A percentile compares a stretch with the other conserved stretches of the same genome.
phyloP scores from a whole-genome alignment of 2,888 invertebrate species.

The Blomia tropicalis region DNA sequence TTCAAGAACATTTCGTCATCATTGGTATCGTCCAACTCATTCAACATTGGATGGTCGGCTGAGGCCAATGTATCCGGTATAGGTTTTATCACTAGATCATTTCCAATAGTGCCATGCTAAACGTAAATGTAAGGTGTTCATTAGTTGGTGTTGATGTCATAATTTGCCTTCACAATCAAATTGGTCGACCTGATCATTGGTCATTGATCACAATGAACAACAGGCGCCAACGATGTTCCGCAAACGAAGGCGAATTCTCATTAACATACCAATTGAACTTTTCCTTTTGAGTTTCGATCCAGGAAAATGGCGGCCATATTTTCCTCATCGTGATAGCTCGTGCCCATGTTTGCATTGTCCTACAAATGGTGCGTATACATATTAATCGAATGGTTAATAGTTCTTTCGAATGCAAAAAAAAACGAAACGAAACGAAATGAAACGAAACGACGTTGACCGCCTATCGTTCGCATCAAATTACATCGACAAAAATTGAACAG shows the following conservation, averaged over 20 bases:
- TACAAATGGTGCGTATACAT: background rate
- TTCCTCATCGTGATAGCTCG: conserved; percentile 68
- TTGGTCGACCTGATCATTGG: background rate
- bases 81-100: conserved; percentile 70
- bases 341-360: conserved; percentile 47
- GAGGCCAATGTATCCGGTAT: conserved; percentile 35
- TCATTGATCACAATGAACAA: background rate
- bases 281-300: conserved; percentile 61
- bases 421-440: too few species aligned
- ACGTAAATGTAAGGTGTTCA: background rate
- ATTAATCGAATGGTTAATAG: too few species aligned
- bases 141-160: background rate
- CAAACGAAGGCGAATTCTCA: background rate
- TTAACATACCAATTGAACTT: conserved; percentile 61
- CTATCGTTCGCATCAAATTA: background rate
- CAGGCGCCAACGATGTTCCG: background rate
- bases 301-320: conserved; percentile 73
- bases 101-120: conserved; percentile 79
- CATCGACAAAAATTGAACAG: too few species aligned
- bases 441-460: too few species aligned
- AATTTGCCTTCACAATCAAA: background rate
- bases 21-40: conserved; percentile 32
- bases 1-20: conserved; percentile 59
- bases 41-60: conserved; percentile 6
- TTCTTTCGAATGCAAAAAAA: too few species aligned